A percentile compares a stretch with the other conserved stretches of the same genome.
Evolutionary conservation across 37 sponge, comb jelly and placozoan species (phyloP).

Genomic region (Ianthella basta): DNA sequence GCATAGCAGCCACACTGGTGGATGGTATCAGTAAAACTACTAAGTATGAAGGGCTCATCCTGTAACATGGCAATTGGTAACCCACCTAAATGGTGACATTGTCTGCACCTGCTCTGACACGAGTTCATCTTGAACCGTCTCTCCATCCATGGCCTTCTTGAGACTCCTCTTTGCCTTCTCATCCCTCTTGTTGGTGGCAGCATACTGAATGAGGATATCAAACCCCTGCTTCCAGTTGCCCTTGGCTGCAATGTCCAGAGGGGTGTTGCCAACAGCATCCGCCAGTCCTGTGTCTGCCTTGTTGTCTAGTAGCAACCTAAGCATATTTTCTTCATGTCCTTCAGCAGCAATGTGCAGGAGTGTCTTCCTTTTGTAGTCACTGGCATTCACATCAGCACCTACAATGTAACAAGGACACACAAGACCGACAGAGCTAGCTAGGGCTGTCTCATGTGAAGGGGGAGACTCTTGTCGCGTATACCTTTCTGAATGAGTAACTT

Average conservation of each 20-base stretch:
- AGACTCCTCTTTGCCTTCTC: background rate
- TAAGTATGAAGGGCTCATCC: no score
- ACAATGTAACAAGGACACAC: no score
- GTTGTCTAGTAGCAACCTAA: background rate
- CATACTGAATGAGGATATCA: background rate
- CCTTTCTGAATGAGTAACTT: conserved; percentile 1
- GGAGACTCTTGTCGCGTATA: background rate
- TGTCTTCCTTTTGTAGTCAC: background rate
- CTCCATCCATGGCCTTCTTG: conserved; percentile 7
- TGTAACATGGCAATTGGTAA: no score
- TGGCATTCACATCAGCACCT: conserved; percentile 11
- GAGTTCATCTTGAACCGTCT: background rate
- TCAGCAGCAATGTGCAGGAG: conserved; percentile 17
- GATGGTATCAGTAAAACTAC: no score
- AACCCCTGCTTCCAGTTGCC: background rate
- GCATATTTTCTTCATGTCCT: background rate
- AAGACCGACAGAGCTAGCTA: no score
- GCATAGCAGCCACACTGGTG: no score
- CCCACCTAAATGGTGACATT: conserved; percentile 22
- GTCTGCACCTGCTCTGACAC: background rate
- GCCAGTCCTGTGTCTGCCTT: background rate
- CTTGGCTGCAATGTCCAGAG: conserved; percentile 18
- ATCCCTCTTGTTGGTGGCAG: background rate
- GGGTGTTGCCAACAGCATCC: conserved; percentile 13
- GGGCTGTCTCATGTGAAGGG: no score